Evolutionary conservation across 2,888 invertebrate genomes (phyloP).

Genomic region (Drosophila siamana): DNA sequence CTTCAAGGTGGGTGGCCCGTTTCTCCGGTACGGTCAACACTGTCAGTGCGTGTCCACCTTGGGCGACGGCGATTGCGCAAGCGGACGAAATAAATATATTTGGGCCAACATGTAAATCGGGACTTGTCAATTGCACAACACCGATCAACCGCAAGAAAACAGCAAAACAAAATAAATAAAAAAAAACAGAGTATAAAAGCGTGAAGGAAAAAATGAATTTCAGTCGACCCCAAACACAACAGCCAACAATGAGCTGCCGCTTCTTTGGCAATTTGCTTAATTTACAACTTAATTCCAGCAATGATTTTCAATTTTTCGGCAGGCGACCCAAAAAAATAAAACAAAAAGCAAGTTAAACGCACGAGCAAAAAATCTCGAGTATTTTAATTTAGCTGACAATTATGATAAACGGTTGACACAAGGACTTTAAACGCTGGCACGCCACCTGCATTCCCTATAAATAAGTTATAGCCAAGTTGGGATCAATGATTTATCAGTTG

Average conservation of each 20-base stretch:
- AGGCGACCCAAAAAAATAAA: conserved; percentile 19
- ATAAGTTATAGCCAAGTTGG: too few species aligned
- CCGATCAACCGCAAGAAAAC: background rate
- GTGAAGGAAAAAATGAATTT: conserved; percentile 34
- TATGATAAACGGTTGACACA: conserved; percentile 38
- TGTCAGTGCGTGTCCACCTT: conserved; percentile 20
- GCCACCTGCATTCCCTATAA: conserved; percentile 14
- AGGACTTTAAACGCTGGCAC: conserved; percentile 3
- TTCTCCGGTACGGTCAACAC: background rate
- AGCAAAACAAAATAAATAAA: too few species aligned
- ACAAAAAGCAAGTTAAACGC: conserved; percentile 1
- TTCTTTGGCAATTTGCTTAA: conserved; percentile 61
- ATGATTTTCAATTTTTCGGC: conserved; percentile 61
- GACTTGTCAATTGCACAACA: conserved; percentile 57
- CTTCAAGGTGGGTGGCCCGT: conserved; percentile 17
- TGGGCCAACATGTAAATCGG: conserved; percentile 61
- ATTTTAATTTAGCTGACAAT: conserved; percentile 58
- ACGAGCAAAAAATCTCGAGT: conserved; percentile 39
- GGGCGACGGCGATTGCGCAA: conserved; percentile 38
- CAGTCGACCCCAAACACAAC: conserved; percentile 39
- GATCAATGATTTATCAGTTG: background rate
- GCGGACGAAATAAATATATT: conserved; percentile 22
- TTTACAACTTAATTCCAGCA: conserved; percentile 74
- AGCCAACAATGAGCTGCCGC: conserved; percentile 19
- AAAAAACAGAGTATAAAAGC: conserved; percentile 19